Evolutionary conservation across 2,888 invertebrate genomes (phyloP), one percentile per base, ranked within the genome.

Genomic region (Drosophila incognita): DNA sequence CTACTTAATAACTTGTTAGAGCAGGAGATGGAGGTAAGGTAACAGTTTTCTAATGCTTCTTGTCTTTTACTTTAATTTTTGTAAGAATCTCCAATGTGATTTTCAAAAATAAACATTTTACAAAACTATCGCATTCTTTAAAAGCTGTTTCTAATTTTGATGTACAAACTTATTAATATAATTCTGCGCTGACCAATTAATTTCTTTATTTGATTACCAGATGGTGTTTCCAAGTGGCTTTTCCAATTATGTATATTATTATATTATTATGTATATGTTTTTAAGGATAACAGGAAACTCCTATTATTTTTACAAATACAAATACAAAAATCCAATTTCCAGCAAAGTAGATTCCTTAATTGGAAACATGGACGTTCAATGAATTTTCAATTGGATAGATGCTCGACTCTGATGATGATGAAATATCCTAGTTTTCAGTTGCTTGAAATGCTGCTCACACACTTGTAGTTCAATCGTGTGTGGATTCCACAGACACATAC

Each of bases 361-460:
- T 68, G 51, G 35, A 51, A 53, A 68, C 21, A 38, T 18, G 35
- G n/a, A 4, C 31, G 29, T 51, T 59, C 48, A 63, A 53, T 63
- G 74, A 59, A 59, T 69, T 74, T 62, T 38, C 65, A 57, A 78
- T 78, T 62, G 74, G 62, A 18, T 60, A 51, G 57, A 60, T 61
- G 33, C 53, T 40, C 52, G 38, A 33, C 18, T n/a, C 42, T 58
- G 51, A 42, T 27, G 48, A 24, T 61, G 78, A 74, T 76, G 58
- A 69, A 69, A 58, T 62, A 42, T 48, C 31, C 36, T 24, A 46
- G 69, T 57, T 36, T 63, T 29, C 63, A 69, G 59, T 48, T 54
- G 62, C 51, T 53, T 53, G 21, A 31, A 33, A 57, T 58, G 54
- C 64, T 38, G 56, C 27, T 18, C 29, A 42, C 40, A 31, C 29